phyloP scores from a whole-genome alignment of 2,888 invertebrate species.

The Dryadula phaetusa region DNA sequence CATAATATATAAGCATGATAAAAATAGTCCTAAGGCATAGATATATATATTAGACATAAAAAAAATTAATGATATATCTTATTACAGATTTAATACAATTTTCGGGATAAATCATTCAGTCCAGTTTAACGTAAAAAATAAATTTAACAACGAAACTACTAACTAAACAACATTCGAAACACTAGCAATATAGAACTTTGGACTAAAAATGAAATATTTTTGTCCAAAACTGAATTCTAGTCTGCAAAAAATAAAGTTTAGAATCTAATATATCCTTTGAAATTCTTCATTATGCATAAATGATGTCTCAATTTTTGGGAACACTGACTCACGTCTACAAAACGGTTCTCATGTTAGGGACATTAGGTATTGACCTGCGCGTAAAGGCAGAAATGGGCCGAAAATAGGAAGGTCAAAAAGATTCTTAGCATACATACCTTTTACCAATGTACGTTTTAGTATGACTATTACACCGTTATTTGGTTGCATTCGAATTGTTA shows the following conservation, averaged over 20 bases:
- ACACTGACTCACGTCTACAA: conserved; percentile 27
- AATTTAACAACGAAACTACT: conserved; percentile 1
- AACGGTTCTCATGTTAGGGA: conserved; percentile 33
- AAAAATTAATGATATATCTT: too few species aligned
- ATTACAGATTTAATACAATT: too few species aligned
- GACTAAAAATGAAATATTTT: not conserved
- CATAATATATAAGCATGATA: too few species aligned
- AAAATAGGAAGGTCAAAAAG: conserved; percentile 35
- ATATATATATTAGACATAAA: too few species aligned
- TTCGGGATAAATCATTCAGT: too few species aligned
- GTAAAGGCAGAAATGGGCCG: conserved; percentile 30
- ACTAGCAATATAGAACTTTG: conserved; percentile 2
- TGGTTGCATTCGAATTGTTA: too few species aligned
- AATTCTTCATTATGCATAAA: conserved; percentile 29
- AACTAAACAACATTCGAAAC: conserved; percentile 5
- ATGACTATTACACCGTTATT: conserved; percentile 28
- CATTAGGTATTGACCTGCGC: conserved; percentile 33
- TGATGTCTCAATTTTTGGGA: conserved; percentile 32
- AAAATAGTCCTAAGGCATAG: too few species aligned
- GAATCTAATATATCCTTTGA: not conserved
- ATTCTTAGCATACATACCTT: conserved; percentile 37
- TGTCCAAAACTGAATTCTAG: not conserved
- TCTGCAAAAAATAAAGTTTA: not conserved
- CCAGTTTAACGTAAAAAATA: too few species aligned
- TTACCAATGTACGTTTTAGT: conserved; percentile 21